Evolutionary conservation across 1,140 invertebrate genomes (phyloP).

Genomic region (Drosophila neocordata): DNA sequence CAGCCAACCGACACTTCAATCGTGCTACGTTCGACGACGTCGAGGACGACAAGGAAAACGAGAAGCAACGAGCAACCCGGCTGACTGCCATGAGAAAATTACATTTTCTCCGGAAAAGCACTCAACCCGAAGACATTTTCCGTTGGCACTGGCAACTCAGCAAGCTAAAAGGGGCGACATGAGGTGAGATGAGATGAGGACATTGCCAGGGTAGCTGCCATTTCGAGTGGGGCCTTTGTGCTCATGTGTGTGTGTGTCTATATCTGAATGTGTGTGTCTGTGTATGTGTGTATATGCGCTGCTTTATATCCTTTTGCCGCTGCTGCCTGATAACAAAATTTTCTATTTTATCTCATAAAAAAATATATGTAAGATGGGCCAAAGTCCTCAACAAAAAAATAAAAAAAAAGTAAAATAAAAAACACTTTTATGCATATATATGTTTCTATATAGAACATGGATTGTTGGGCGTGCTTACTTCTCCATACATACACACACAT

Average conservation of each 20-base stretch:
- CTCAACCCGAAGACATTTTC: slow-evolving; percentile 81
- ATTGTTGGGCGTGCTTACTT: slow-evolving; percentile 36
- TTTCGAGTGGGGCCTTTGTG: slow-evolving; percentile 64
- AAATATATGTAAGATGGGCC: slow-evolving; percentile 65
- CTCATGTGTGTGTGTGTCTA: slow-evolving; percentile 45
- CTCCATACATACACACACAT: not conserved
- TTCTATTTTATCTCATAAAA: slow-evolving; percentile 82
- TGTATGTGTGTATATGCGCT: slow-evolving; percentile 41
- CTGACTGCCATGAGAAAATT: slow-evolving; percentile 79
- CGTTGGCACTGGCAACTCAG: slow-evolving; percentile 75
- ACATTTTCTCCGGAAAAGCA: slow-evolving; percentile 82
- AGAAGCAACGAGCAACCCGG: slow-evolving; percentile 33
- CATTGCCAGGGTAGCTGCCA: slow-evolving; percentile 48
- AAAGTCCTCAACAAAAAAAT: slow-evolving; percentile 36
- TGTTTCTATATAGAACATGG: slow-evolving; percentile 43
- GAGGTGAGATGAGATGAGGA: not conserved
- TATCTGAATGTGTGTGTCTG: slow-evolving; percentile 27
- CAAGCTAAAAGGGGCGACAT: slow-evolving; percentile 11
- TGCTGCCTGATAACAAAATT: slow-evolving; percentile 80
- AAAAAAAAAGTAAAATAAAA: slow-evolving; percentile 8
- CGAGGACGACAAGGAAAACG: slow-evolving; percentile 28
- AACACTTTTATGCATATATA: slow-evolving; percentile 58
- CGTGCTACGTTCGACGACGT: slow-evolving; percentile 69
- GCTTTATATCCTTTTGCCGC: slow-evolving; percentile 81
- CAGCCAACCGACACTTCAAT: slow-evolving; percentile 69